A percentile compares a stretch with the other conserved stretches of the same genome.
These are phyloP conservation scores for Drosophila kurseongensis DNA, from an alignment of 1,140 invertebrate genomes.

Conservation along the genomic window DNA sequence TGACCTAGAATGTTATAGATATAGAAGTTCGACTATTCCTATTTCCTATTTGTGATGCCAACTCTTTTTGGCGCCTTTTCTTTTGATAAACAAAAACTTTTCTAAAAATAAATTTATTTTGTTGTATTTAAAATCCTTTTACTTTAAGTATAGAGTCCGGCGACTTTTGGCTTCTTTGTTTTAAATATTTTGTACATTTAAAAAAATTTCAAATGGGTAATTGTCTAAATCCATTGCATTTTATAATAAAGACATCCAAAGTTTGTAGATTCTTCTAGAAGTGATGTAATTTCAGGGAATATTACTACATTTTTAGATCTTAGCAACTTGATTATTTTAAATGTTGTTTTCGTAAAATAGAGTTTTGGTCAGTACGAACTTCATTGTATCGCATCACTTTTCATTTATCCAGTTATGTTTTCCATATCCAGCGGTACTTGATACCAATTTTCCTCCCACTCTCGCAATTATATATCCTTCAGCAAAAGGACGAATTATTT, in stretches of 20 bases:
- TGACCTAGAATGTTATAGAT: background rate
- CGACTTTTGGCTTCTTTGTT: too few species aligned
- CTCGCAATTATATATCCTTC: background rate
- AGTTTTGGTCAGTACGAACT: background rate
- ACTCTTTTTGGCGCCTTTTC: constrained; percentile 7
- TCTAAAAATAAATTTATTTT: background rate
- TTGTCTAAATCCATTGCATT: too few species aligned
- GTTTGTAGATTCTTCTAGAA: constrained; percentile 9
- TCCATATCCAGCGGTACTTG: background rate
- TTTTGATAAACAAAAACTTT: background rate
- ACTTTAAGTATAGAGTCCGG: too few species aligned
- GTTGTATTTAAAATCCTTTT: background rate
- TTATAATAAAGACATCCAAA: background rate
- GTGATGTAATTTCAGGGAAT: background rate
- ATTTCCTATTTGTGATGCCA: background rate
- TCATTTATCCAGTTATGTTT: background rate
- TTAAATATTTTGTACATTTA: too few species aligned
- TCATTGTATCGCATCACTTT: background rate
- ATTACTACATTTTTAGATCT: too few species aligned
- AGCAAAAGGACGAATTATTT: constrained; percentile 5
- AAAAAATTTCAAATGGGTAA: background rate
- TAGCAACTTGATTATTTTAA: too few species aligned
- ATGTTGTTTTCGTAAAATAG: background rate
- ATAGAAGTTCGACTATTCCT: background rate
- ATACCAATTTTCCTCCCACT: background rate